Percentiles rank a stretch among this genome's conserved stretches.
Evolutionary conservation across 1,140 invertebrate species (phyloP).

Genomic region (Rhagoletis pomonella): DNA sequence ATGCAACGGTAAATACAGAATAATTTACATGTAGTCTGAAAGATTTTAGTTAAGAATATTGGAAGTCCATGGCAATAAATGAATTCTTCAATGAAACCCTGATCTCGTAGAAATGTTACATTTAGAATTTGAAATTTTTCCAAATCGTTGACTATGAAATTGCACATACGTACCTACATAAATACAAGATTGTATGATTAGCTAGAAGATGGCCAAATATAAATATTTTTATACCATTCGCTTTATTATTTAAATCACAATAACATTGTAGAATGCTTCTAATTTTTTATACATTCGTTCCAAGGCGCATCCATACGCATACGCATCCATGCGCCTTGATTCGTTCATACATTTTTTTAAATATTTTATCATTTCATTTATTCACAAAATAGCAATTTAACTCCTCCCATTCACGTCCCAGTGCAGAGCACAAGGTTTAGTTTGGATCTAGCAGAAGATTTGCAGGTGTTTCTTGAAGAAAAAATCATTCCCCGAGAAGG

Average conservation of each 20-base stretch:
- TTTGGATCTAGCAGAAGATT: background rate
- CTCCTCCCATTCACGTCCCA: background rate
- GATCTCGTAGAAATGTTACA: constrained; percentile 5
- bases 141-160: constrained; percentile 13
- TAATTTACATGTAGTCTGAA: background rate
- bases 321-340: too few relatives aligned
- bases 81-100: background rate
- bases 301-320: too few relatives aligned
- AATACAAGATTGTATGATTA: background rate
- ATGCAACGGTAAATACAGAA: constrained; percentile 65
- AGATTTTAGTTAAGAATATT: background rate
- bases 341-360: too few relatives aligned
- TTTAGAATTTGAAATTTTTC: constrained; percentile 53
- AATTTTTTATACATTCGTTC: background rate
- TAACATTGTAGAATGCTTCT: background rate
- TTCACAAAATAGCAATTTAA: background rate
- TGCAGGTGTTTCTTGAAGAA: constrained; percentile 8
- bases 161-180: background rate
- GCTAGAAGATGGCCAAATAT: background rate
- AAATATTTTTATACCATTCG: background rate
- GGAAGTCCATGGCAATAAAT: background rate
- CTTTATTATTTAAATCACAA: background rate
- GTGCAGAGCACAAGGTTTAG: background rate
- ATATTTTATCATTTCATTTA: too few relatives aligned
- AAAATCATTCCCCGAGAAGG: background rate